Evolutionary conservation across 2,888 invertebrate genomes (phyloP).

Genomic region (Nephrotoma appendiculata): DNA sequence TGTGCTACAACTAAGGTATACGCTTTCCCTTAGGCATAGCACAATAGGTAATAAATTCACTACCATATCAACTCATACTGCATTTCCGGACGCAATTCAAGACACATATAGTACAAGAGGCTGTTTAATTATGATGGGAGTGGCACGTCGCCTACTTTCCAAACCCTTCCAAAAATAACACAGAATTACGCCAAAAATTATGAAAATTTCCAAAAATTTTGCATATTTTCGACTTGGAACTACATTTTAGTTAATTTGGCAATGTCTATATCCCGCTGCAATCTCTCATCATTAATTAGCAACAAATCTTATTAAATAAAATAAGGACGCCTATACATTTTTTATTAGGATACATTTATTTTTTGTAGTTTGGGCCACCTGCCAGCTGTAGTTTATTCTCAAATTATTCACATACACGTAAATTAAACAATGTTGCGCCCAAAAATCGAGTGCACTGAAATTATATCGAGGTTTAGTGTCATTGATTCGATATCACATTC

Average conservation of each 20-base stretch:
- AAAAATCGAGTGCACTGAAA: not conserved
- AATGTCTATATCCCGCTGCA: not conserved
- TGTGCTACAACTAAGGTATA: not conserved
- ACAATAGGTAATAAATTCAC: not conserved
- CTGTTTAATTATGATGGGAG: not conserved
- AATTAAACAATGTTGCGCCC: not conserved
- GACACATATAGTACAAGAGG: not conserved
- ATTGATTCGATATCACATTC: not conserved
- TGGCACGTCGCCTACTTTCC: not conserved
- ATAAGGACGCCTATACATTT: not conserved
- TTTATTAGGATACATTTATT: not conserved
- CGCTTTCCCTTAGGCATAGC: not conserved
- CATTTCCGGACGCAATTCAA: not conserved
- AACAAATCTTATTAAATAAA: no score
- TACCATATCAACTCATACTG: not conserved
- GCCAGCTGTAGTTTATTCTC: not conserved
- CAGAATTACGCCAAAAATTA: not conserved
- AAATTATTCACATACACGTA: not conserved
- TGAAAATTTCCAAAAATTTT: not conserved
- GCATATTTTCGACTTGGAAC: not conserved
- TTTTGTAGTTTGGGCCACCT: not conserved
- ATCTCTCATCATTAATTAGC: no score
- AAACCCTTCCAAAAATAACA: not conserved
- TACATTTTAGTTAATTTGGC: not conserved
- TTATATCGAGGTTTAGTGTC: not conserved